These are phyloP conservation scores for Oryzias sinensis DNA, from an alignment of 2,797 vertebrate genomes.

Conservation along the genomic window DNA sequence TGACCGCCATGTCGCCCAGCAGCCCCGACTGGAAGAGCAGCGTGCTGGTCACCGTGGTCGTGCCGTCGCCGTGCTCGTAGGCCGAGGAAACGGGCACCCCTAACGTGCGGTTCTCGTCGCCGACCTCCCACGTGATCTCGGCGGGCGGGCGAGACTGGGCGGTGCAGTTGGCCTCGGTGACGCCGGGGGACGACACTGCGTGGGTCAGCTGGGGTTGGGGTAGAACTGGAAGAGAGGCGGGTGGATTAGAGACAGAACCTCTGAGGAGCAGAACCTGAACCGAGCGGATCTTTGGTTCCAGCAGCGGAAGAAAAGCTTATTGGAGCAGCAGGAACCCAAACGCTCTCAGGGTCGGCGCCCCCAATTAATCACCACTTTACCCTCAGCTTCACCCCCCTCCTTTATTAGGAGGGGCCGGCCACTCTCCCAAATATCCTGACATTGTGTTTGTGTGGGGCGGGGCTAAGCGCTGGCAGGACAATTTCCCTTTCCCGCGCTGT, in stretches of 20 bases:
- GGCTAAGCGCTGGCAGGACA: no score
- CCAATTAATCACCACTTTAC: conserved; percentile 56
- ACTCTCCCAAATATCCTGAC: conserved; percentile 2
- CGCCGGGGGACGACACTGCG: conserved; percentile 40
- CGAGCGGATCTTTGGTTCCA: neutral
- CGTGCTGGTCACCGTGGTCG: conserved; percentile 71
- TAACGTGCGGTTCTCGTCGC: conserved; percentile 64
- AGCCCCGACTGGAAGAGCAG: conserved; percentile 58
- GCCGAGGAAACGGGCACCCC: conserved; percentile 53
- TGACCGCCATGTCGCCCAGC: conserved; percentile 56
- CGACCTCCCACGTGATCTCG: conserved; percentile 68
- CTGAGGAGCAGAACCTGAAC: neutral
- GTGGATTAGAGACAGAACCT: neutral
- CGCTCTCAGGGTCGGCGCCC: conserved; percentile 40
- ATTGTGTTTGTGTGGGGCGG: no score
- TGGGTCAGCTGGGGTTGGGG: conserved; percentile 72
- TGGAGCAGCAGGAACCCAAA: conserved; percentile 65
- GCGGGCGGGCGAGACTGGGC: conserved; percentile 70
- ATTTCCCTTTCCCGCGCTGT: no score
- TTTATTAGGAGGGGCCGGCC: conserved; percentile 29
- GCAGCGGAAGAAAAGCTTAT: conserved; percentile 10
- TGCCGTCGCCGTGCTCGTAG: conserved; percentile 72
- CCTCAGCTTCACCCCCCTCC: conserved; percentile 25
- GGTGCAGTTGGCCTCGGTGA: conserved; percentile 79
- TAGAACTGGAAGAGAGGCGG: conserved; percentile 60